Evolutionary conservation across 1,140 invertebrate species (phyloP), one percentile per base, ranked within the genome.

Genomic region (Sinella curviseta): DNA sequence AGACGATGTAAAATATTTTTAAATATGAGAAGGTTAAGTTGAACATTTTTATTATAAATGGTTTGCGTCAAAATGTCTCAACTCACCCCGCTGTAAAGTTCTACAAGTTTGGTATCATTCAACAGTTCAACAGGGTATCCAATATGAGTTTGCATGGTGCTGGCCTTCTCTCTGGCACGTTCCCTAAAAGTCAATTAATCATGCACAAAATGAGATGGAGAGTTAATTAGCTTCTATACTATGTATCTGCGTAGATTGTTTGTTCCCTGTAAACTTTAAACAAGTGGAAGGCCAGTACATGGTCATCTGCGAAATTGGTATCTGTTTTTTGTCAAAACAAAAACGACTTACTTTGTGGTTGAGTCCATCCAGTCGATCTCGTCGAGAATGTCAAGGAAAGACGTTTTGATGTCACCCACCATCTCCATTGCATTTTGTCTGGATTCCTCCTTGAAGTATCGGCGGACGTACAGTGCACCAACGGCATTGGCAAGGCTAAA

Each of bases 301-400:
- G 14, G n/a, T 14, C 48, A 20, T 70, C 14, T n/a, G n/a, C n/a
- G n/a, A n/a, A n/a, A n/a, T n/a, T n/a, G n/a, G n/a, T n/a, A n/a
- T n/a, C n/a, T n/a, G n/a, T n/a, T n/a, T n/a, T n/a, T n/a, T n/a
- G n/a, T n/a, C n/a, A n/a, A n/a, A n/a, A n/a, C n/a, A n/a, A n/a
- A n/a, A n/a, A n/a, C 39, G 3, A 17, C 57, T 78, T 84, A 84
- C 77, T 91, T 92, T 0, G 96, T 97, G 65, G 89, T 88, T 0
- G 92, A 89, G 84, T 97, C 95, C 94, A 97, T 96, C 96, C 95
- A 97, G 3, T 93, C 91, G 1, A 95, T 91, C 84, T 92, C 88
- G 48, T 90, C 86, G n/a, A 95, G 85, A 0, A 93, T 90, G 80
- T 89, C 87, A 57, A 88, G 86, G 85, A 91, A 91, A 65, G 91